Percentiles rank a stretch among this genome's conserved stretches.
Evolutionary conservation across 2,888 invertebrate genomes (phyloP).

Genomic region (Ceriagrion tenellum): DNA sequence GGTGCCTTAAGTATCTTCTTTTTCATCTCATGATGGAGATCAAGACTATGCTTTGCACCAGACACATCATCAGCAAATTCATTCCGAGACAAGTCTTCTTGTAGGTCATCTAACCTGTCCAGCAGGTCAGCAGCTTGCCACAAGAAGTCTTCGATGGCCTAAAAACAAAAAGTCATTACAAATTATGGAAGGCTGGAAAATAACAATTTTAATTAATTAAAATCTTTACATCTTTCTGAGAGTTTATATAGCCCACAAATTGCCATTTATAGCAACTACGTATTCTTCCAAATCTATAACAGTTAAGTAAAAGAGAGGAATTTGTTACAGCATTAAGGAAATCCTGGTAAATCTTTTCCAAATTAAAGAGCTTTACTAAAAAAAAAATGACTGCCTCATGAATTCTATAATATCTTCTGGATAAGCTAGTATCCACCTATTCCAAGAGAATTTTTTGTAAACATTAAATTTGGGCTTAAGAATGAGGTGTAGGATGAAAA

Average conservation of each 20-base stretch:
- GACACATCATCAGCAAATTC: conserved; percentile 97
- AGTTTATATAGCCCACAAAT: not conserved
- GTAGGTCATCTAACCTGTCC: conserved; percentile 94
- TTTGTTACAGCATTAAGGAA: too few relatives aligned
- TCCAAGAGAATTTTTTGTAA: too few relatives aligned
- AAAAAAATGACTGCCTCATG: too few relatives aligned
- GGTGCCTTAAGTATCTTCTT: conserved; percentile 96
- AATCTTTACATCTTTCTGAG: not conserved
- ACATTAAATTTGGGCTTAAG: too few relatives aligned
- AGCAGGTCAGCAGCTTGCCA: conserved; percentile 97
- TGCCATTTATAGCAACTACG: not conserved
- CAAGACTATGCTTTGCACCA: conserved; percentile 94
- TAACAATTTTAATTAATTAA: not conserved
- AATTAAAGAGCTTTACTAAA: too few relatives aligned
- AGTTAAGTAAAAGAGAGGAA: not conserved
- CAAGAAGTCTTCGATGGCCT: conserved; percentile 95
- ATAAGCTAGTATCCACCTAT: too few relatives aligned
- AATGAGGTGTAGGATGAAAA: too few relatives aligned
- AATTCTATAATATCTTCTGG: too few relatives aligned
- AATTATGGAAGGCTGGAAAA: not conserved
- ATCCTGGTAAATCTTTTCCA: too few relatives aligned
- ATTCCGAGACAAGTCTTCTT: conserved; percentile 94
- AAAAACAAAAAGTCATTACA: conserved; percentile 70
- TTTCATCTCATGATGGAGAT: conserved; percentile 95
- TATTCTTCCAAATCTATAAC: too few relatives aligned